Evolutionary conservation across 2,797 vertebrate species (phyloP), one percentile per base, ranked within the genome.

Genomic region (Huso huso): DNA sequence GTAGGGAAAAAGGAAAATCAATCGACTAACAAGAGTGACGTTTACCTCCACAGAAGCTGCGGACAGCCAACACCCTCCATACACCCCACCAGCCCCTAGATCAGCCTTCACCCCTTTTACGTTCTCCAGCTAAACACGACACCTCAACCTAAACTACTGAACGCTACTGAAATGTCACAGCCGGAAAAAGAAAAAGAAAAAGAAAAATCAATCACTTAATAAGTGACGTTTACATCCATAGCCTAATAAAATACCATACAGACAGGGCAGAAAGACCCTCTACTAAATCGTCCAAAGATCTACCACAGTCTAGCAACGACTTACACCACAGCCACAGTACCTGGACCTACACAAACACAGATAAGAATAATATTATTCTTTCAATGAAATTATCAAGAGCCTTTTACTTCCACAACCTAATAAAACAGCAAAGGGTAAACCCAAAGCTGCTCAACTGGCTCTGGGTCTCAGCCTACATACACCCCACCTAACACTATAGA

Each of bases 1-100:
- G 82, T 64, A 73, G 79, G 83, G 82, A 83, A 86, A 91, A 85
- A 81, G 78, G 82, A 88, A 93, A 97, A 96, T 95, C 93, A 95
- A 93, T 95, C 83, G 75, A 86, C 82, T 87, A 88, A 77, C 84
- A 83, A 81, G 80, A 87, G 91, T 76, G 75, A 87, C 82, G 23
- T 89, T 83, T 18, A 65, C 66, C 74, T 68, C 69, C 66, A 67
- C 51, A 66, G 64, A 51, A 68, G 66, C 62, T 65, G 57, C 37
- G 23, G 2, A 37, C 2, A 37, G 2, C 23, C 2, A 62, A 60
- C 52, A 49, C 7, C 49, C 13, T 61, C 49, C 50, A 13, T 58
- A 49, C 10, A 61, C 55, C 48, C 53, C 48, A 13, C 55, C 72
- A n/a, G 59, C 10, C 13, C 69, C 63, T 71, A 66, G 10, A 62